These are phyloP conservation scores for Myioborus melanocephalus DNA, from an alignment of 2,797 vertebrate genomes.

Conservation along the genomic window DNA sequence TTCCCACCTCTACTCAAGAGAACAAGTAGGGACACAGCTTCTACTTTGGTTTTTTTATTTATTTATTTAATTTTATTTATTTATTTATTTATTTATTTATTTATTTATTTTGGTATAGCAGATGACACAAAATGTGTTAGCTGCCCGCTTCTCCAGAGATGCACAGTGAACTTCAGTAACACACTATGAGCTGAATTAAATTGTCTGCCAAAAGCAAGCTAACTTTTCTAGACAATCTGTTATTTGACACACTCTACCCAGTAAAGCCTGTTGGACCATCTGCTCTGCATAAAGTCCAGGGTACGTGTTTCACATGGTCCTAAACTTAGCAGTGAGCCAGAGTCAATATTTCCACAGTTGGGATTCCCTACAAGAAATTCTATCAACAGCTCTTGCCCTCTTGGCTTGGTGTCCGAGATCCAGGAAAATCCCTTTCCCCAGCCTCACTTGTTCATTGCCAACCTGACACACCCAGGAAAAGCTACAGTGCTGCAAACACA, in stretches of 20 bases:
- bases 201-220: constrained; percentile 52
- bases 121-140: constrained; percentile 34
- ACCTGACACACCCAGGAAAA: not conserved
- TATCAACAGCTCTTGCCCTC: not conserved
- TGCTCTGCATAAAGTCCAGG: constrained; percentile 44
- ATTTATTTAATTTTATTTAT: not conserved
- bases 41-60: not conserved
- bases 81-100: too few species aligned
- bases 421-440: not conserved
- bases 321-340: constrained; percentile 17
- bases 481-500: not conserved
- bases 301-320: not conserved
- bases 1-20: not conserved
- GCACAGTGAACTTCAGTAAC: not conserved
- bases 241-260: constrained; percentile 60
- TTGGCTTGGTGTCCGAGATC: not conserved
- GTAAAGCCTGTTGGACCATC: constrained; percentile 60
- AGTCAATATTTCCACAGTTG: constrained; percentile 19
- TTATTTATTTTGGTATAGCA: constrained; percentile 27
- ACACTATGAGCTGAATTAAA: constrained; percentile 16
- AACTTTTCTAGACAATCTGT: constrained; percentile 72
- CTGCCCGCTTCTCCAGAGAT: constrained; percentile 37
- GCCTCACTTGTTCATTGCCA: not conserved
- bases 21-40: constrained; percentile 23
- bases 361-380: not conserved